Percentiles rank a stretch among this genome's conserved stretches.
Evolutionary conservation across 2,113 vertebrate genomes (phyloP).

Genomic region (Saccopteryx leptura): DNA sequence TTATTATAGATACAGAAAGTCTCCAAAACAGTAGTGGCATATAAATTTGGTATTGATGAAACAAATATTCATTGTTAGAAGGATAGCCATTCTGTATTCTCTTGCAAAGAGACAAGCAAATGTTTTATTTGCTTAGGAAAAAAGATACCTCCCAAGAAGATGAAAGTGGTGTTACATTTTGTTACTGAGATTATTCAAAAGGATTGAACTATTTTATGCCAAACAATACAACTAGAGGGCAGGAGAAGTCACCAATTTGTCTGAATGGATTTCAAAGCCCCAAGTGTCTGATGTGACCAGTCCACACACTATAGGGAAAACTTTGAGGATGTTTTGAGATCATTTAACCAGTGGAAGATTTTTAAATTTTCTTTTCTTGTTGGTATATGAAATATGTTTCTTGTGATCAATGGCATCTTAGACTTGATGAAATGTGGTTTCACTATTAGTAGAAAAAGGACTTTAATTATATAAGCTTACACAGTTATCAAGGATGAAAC

Average conservation of each 20-base stretch:
- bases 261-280: conserved; percentile 48
- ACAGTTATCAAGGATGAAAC: neutral
- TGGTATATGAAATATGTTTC: neutral
- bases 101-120: conserved; percentile 20
- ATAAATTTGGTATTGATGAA: neutral
- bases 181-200: neutral
- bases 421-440: conserved; percentile 27
- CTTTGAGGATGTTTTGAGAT: conserved; percentile 15
- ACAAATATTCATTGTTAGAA: neutral
- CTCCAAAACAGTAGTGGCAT: neutral
- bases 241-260: neutral
- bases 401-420: neutral
- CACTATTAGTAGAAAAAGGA: neutral
- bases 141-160: neutral
- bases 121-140: conserved; percentile 43
- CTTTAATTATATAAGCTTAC: neutral
- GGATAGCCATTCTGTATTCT: neutral
- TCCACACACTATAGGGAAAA: neutral
- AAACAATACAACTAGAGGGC: conserved; percentile 1
- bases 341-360: neutral
- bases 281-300: neutral
- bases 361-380: neutral
- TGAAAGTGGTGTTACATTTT: conserved; percentile 11
- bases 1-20: neutral
- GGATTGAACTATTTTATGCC: neutral